These are phyloP conservation scores for Azorinus chamasolen DNA, from an alignment of 2,888 invertebrate genomes.

Conservation along the genomic window DNA sequence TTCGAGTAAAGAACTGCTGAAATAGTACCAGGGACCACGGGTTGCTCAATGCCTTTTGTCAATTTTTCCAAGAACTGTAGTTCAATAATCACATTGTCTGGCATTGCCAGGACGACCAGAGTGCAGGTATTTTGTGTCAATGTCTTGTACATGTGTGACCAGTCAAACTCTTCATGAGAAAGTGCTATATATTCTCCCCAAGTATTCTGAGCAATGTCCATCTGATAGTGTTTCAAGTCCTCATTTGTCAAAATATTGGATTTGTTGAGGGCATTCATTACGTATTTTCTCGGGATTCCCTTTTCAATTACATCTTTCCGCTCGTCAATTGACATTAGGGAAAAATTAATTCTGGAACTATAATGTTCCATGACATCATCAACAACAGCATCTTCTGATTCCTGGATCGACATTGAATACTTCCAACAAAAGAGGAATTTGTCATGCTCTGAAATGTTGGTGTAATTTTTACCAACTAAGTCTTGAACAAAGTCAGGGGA, in stretches of 20 bases:
- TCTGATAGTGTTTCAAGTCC: slow-evolving; percentile 37
- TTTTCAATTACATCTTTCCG: slow-evolving; percentile 21
- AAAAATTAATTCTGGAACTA: slow-evolving; percentile 35
- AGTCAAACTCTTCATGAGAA: slow-evolving; percentile 34
- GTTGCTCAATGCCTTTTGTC: slow-evolving; percentile 28
- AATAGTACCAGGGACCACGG: slow-evolving; percentile 39
- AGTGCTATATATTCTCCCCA: slow-evolving; percentile 30
- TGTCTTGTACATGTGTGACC: slow-evolving; percentile 44
- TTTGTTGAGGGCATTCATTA: slow-evolving; percentile 47
- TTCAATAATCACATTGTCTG: slow-evolving; percentile 37
- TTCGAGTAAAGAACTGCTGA: slow-evolving; percentile 43
- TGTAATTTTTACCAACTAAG: slow-evolving; percentile 10
- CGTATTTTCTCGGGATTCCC: slow-evolving; percentile 31
- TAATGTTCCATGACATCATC: slow-evolving; percentile 26
- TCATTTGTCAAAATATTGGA: slow-evolving; percentile 35
- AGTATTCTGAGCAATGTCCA: slow-evolving; percentile 26
- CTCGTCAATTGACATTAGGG: slow-evolving; percentile 32
- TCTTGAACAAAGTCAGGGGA: slow-evolving; percentile 29
- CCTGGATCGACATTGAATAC: neutral
- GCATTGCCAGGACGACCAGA: slow-evolving; percentile 37
- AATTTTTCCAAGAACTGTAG: slow-evolving; percentile 35
- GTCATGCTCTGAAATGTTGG: slow-evolving; percentile 40
- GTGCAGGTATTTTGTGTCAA: slow-evolving; percentile 35
- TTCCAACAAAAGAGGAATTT: slow-evolving; percentile 43
- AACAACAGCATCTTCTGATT: neutral